Evolutionary conservation across 2,113 vertebrate species (phyloP).

Genomic region (Acanthisitta chloris): DNA sequence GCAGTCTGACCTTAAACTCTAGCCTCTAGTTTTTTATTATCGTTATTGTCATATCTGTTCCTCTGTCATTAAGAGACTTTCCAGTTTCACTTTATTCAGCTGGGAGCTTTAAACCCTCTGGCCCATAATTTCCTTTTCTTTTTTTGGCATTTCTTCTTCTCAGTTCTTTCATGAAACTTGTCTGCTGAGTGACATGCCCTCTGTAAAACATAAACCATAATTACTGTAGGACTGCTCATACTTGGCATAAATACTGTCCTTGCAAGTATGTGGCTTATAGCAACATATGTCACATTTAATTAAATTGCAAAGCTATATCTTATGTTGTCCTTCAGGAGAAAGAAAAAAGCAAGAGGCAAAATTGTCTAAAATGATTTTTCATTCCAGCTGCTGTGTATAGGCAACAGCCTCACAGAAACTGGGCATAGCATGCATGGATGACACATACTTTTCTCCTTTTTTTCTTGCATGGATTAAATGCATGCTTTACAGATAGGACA

Average conservation of each 20-base stretch:
- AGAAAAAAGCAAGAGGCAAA: not conserved
- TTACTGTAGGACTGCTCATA: slow-evolving; percentile 51
- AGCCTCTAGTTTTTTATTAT: slow-evolving; percentile 40
- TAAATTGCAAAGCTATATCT: slow-evolving; percentile 27
- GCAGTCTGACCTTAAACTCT: slow-evolving; percentile 45
- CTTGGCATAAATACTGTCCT: slow-evolving; percentile 60
- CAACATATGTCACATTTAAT: slow-evolving; percentile 58
- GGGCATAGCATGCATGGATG: rapidly evolving
- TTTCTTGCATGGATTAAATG: not conserved
- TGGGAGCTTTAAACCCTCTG: slow-evolving; percentile 55
- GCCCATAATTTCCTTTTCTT: slow-evolving; percentile 50
- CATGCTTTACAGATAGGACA: not conserved
- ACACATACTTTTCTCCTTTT: not conserved
- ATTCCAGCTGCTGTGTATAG: not conserved
- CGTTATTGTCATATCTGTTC: slow-evolving; percentile 29
- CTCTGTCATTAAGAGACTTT: slow-evolving; percentile 50
- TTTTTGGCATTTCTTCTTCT: slow-evolving; percentile 38
- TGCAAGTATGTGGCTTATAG: slow-evolving; percentile 48
- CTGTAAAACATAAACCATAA: slow-evolving; percentile 53
- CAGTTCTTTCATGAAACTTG: slow-evolving; percentile 47
- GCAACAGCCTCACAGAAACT: not conserved
- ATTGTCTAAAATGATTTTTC: slow-evolving; percentile 23
- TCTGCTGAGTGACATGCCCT: slow-evolving; percentile 57
- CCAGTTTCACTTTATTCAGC: slow-evolving; percentile 31
- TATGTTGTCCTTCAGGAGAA: slow-evolving; percentile 52